Base-by-base conservation (phyloP, 1,140 invertebrate species). In the Thaumetopoea pityocampa region DNA sequence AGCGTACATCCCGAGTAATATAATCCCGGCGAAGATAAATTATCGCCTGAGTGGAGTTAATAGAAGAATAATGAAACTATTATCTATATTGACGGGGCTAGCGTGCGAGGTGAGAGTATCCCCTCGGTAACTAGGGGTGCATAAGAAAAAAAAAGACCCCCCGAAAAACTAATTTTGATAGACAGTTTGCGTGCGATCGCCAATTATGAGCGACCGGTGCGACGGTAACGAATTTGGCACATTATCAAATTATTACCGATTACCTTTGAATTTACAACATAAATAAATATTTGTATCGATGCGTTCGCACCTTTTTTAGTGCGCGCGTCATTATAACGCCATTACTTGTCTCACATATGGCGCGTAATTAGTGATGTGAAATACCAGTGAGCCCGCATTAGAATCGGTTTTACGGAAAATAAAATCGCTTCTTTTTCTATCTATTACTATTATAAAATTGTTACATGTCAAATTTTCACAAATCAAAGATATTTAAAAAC, bases 21-120 rank as follows among this genome's bases (percentile, higher is more conserved):
- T 45, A 29, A 36, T 45, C 33, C 19, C 26, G 19, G 30, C 30
- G 28, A 28, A 43, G 32, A 43, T 43, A 34, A 71, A 74, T 78
- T 61, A 63, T 57, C 58, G 51, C 56, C 47, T 65, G 62, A 72
- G 49, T 49, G 51, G 64, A 83, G 77, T 83, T 83, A 83, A 83
- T 79, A 73, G 62, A 70, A 77, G 64, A 79, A 76, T 79, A 83
- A 83, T 83, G 79, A 78, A 83, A 79, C 76, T 79, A 83, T 83
- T 81, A 83, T 65, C 51, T 45, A 52, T 67, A 74, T 67, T 66
- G 76, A 63, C 61, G 67, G 57, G 45, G 34, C 33, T 82, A 65
- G 76, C 78, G 78, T 82, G 78, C 53, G 57, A 59, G 55, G 49
- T 34, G 60, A 43, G 36, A 29, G 35, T 28, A 51, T 48, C 53